These are phyloP conservation scores for Falco peregrinus DNA, from an alignment of 2,797 vertebrate genomes.

Conservation along the genomic window DNA sequence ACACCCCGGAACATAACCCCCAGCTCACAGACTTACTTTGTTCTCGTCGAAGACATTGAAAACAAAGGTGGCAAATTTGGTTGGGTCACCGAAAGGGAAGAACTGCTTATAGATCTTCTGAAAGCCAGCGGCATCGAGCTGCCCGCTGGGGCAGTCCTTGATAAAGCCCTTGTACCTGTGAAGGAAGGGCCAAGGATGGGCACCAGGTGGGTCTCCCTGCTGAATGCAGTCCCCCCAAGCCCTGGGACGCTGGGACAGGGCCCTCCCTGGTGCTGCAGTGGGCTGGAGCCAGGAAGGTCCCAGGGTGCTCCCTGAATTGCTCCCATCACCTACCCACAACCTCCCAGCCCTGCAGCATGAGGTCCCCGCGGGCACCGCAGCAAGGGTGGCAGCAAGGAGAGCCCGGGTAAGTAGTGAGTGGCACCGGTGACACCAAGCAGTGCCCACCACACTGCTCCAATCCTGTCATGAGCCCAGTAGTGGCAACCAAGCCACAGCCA, in stretches of 20 bases:
- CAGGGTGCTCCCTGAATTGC: fast-evolving
- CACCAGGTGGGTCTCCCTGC: not conserved
- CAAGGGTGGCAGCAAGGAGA: fast-evolving
- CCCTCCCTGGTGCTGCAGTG: not conserved
- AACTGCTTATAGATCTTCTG: conserved; percentile 99
- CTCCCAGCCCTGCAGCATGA: not conserved
- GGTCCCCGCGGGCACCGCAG: not conserved
- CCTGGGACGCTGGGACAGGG: not conserved
- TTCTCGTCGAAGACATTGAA: conserved; percentile 99
- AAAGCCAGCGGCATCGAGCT: conserved; percentile 94
- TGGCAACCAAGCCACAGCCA: not conserved
- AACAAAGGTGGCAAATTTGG: conserved; percentile 98
- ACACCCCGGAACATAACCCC: fast-evolving
- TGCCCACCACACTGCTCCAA: not conserved
- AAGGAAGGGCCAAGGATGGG: not conserved
- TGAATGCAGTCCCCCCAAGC: not conserved
- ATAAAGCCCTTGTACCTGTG: conserved; percentile 99
- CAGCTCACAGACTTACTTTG: conserved; percentile 80
- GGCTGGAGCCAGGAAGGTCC: not conserved
- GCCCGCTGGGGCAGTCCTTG: conserved; percentile 97
- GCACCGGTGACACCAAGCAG: fast-evolving
- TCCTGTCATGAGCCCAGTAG: not conserved
- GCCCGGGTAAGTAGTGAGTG: fast-evolving
- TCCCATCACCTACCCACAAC: not conserved
- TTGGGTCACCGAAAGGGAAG: conserved; percentile 97